Conservation (phyloP, 2,113 vertebrate species). For the Sciurus niger region DNA sequence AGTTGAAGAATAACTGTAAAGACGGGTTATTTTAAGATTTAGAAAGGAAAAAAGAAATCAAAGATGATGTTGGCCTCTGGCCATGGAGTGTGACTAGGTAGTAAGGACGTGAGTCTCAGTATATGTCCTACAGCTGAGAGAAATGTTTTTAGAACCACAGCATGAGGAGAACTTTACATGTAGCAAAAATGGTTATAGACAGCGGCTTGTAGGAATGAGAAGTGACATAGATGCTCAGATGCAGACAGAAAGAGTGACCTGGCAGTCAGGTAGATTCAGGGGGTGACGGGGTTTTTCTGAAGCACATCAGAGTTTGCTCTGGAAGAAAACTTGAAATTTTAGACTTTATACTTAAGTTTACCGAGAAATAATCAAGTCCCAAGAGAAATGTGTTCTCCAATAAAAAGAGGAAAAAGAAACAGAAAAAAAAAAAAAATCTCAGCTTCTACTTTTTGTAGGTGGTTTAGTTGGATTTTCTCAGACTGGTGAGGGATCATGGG, state of each 20-base stretch:
- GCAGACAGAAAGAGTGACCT: neutral
- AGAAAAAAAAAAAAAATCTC: neutral
- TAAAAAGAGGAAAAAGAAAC: neutral
- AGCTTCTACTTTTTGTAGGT: neutral
- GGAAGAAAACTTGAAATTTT: neutral
- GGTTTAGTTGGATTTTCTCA: neutral
- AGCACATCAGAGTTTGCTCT: neutral
- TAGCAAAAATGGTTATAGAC: neutral
- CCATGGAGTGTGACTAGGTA: neutral
- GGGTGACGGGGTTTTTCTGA: neutral
- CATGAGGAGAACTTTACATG: neutral
- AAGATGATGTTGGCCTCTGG: neutral
- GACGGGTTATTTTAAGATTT: neutral
- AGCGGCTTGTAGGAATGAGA: neutral
- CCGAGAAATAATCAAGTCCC: neutral
- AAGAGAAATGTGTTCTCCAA: neutral
- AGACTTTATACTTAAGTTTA: neutral
- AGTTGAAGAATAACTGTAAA: neutral
- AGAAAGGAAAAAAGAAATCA: neutral
- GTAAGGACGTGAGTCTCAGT: neutral
- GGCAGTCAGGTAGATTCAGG: neutral
- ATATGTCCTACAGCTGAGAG: neutral
- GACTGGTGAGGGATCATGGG: neutral
- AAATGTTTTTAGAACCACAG: neutral
- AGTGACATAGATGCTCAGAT: neutral